These are phyloP conservation scores for Brassicogethes aeneus DNA, from an alignment of 2,888 invertebrate species.

Conservation along the genomic window DNA sequence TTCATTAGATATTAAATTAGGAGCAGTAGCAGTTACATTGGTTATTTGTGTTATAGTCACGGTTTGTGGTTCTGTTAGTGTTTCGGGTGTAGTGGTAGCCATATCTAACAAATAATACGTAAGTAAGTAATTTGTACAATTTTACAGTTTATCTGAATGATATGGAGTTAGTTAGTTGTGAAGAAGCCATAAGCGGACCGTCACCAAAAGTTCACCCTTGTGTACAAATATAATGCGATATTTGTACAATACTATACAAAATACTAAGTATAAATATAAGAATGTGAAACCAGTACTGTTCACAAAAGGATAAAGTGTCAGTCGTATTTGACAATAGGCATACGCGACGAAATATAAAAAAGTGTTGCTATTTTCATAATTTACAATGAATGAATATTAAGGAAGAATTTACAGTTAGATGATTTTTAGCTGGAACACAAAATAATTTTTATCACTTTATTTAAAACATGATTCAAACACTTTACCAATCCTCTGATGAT, in stretches of 20 bases:
- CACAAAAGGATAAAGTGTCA: constrained; percentile 21
- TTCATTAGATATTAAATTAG: constrained; percentile 27
- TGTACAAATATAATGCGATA: constrained; percentile 13
- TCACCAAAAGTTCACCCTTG: constrained; percentile 13
- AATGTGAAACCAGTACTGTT: constrained; percentile 23
- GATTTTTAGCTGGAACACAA: constrained; percentile 29
- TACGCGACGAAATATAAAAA: constrained; percentile 10
- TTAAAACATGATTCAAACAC: constrained; percentile 6
- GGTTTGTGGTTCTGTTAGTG: constrained; percentile 39
- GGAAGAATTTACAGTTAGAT: constrained; percentile 36
- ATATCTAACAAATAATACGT: constrained; percentile 36
- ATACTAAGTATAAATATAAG: constrained; percentile 6
- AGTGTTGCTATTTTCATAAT: constrained; percentile 37
- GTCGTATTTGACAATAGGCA: constrained; percentile 26
- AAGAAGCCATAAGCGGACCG: constrained; percentile 19
- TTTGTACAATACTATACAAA: constrained; percentile 5
- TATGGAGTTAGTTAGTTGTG: constrained; percentile 21
- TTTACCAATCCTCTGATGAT: constrained; percentile 15
- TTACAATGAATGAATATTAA: constrained; percentile 26
- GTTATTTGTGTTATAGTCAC: constrained; percentile 29
- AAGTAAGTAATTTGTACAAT: constrained; percentile 23
- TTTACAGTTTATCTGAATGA: constrained; percentile 16
- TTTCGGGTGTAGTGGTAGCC: constrained; percentile 38
- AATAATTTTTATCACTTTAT: constrained; percentile 12
- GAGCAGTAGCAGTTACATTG: constrained; percentile 25